Base-by-base conservation (phyloP, 2,797 vertebrate genomes). In the Phylloscopus collybita region DNA sequence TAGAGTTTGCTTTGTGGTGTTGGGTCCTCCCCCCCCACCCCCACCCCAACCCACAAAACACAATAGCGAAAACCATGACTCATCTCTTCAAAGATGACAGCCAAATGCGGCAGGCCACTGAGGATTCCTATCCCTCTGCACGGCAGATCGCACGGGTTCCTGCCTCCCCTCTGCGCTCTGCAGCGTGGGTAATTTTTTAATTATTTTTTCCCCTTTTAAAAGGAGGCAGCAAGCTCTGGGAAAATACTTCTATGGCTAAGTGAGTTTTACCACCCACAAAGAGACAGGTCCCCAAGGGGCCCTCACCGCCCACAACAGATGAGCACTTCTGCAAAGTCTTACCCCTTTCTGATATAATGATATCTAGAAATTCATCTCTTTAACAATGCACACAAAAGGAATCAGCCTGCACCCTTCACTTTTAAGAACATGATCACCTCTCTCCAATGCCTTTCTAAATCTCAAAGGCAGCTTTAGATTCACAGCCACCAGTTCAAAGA, bases 221-320 rank as follows among this genome's bases (percentile, higher is more conserved):
- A 81, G 62, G 23, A 88, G 76, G 81, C 80, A 95, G 74, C 50
- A 91, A 87, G 47, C 70, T 95, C 89, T 90, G 96, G 96, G 96
- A 97, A 97, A 97, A 93, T 96, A 97, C 95, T 97, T 91, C 74
- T 95, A 93, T 59, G 94, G 97, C 92, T 97, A 97, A 97, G 95
- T 95, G 95, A 98, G 95, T 96, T 97, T 97, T 88, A 96, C 96
- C 96, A 94, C 98, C 97, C 96, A 98, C 97, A 96, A 90, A 97
- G 94, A 97, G 89, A 95, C 87, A 96, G 92, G 97, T 96, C 96
- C 97, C 96, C 86, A 94, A 95, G 96, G 97, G 97, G 93, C 95
- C 95, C 93, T 96, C 89, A 93, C 91, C 96, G 42, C 97, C 97
- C 93, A 97, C 97, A 97, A 80, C 84, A 84, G 79, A 94, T 86